phyloP scores from a whole-genome alignment of 2,797 vertebrate genomes.

The Champsocephalus esox region DNA sequence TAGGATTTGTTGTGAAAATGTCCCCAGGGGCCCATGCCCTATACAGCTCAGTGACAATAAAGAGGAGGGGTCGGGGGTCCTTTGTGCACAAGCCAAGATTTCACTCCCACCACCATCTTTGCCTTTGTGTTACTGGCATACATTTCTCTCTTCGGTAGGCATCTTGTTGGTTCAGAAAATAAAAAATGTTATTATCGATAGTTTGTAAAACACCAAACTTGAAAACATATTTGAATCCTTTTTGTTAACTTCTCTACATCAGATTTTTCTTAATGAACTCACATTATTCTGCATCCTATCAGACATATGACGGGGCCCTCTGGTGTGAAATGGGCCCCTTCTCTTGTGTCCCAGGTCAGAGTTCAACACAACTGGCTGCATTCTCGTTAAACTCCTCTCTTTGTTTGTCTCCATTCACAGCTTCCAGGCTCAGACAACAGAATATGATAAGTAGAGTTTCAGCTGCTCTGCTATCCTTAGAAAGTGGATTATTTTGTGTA shows the following conservation, averaged over 20 bases:
- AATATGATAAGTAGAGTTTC: neutral
- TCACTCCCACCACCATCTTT: neutral
- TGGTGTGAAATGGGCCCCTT: neutral
- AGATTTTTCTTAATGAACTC: neutral
- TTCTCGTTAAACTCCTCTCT: neutral
- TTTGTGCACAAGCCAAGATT: conserved; percentile 7
- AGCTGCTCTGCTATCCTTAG: neutral
- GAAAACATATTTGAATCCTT: neutral
- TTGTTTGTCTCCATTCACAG: neutral
- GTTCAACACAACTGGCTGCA: conserved; percentile 6
- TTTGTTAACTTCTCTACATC: neutral
- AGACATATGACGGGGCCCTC: neutral
- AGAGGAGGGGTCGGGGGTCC: neutral
- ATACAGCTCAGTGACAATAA: neutral
- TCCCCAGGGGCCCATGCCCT: neutral
- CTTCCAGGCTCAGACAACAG: neutral
- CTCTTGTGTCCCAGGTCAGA: conserved; percentile 10
- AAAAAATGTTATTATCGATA: neutral
- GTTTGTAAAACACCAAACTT: neutral
- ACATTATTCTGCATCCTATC: neutral
- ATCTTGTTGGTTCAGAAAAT: neutral
- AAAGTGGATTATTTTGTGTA: neutral
- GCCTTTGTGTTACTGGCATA: neutral
- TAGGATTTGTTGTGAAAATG: neutral
- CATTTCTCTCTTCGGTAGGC: no score